A percentile compares a stretch with the other conserved stretches of the same genome.
phyloP scores from a whole-genome alignment of 2,888 invertebrate species.

The Furcula furcula region DNA sequence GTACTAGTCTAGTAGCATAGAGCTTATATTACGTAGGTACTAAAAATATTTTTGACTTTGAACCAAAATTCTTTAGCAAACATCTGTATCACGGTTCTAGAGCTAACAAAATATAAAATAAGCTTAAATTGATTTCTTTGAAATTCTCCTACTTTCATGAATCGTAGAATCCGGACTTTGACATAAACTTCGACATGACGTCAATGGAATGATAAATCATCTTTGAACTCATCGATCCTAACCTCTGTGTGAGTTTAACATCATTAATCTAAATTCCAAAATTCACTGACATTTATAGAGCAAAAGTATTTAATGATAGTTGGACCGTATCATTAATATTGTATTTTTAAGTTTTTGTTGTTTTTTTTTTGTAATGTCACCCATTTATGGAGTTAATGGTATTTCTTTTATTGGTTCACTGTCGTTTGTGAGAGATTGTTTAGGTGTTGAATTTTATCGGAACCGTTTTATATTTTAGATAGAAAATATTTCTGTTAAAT shows the following conservation, averaged over 20 bases:
- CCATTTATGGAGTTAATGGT: background rate
- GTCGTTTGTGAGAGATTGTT: background rate
- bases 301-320: constrained; percentile 37
- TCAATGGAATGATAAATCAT: constrained; percentile 23
- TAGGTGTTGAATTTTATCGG: background rate
- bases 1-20: too few relatives aligned
- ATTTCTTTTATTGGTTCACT: background rate
- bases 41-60: too few relatives aligned
- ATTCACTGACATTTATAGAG: constrained; percentile 49
- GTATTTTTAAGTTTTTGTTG: constrained; percentile 20
- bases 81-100: too few relatives aligned
- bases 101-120: too few relatives aligned
- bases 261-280: constrained; percentile 60
- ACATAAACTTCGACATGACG: constrained; percentile 13
- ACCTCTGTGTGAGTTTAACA: constrained; percentile 20
- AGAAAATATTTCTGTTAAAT: too few relatives aligned
- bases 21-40: too few relatives aligned
- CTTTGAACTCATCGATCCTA: background rate
- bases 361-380: background rate
- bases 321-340: constrained; percentile 43
- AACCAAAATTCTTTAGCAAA: too few relatives aligned
- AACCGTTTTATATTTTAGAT: background rate
- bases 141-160: too few relatives aligned
- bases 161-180: too few relatives aligned
- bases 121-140: too few relatives aligned